phyloP scores from a whole-genome alignment of 2,797 vertebrate species.

The Rhabdomys pumilio region DNA sequence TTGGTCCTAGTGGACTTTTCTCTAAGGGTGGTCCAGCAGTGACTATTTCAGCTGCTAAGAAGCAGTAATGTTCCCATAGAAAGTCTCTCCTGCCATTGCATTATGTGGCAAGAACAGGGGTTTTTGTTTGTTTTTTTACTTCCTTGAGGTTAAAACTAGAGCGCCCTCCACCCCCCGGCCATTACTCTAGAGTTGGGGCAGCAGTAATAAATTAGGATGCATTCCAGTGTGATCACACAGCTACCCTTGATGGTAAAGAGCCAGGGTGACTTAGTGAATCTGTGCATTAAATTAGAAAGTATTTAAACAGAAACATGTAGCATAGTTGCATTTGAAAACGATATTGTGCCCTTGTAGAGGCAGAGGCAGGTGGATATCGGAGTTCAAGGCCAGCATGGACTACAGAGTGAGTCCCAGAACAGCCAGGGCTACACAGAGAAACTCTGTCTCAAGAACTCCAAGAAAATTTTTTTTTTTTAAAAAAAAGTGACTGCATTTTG shows the following conservation, averaged over 20 bases:
- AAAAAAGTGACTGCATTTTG: not conserved
- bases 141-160: slow-evolving; percentile 20
- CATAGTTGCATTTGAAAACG: not conserved
- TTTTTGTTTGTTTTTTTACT: not conserved
- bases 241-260: not conserved
- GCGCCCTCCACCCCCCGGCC: not conserved
- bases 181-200: not conserved
- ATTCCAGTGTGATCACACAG: not conserved
- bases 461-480: too few species aligned
- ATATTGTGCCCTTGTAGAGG: not conserved
- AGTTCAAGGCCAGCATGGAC: not conserved
- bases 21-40: not conserved
- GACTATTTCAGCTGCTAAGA: not conserved
- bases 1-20: not conserved
- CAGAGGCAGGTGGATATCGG: not conserved
- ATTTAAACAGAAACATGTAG: slow-evolving; percentile 18
- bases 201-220: not conserved
- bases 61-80: not conserved
- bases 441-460: not conserved
- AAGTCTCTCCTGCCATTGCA: not conserved
- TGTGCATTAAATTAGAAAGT: slow-evolving; percentile 22
- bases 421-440: not conserved
- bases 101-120: not conserved
- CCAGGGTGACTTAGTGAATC: not conserved
- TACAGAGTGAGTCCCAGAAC: not conserved